phyloP scores from a whole-genome alignment of 2,113 vertebrate species.

The Ursus arctos region DNA sequence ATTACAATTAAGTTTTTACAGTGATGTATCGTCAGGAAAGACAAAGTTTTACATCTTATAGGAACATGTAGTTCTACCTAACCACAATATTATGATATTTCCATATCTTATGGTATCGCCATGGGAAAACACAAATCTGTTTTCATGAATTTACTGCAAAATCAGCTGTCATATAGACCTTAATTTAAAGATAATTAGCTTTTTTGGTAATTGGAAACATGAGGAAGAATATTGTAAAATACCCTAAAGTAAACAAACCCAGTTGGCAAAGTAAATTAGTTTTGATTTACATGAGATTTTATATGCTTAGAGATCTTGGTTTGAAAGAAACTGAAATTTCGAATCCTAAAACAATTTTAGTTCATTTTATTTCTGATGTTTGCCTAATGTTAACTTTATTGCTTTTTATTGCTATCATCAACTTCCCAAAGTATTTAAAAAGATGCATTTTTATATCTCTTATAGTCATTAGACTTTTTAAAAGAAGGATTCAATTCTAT shows the following conservation, averaged over 20 bases:
- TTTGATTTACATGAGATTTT: conserved; percentile 69
- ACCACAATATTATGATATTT: conserved; percentile 44
- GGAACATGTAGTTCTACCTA: not conserved
- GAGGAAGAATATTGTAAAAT: conserved; percentile 59
- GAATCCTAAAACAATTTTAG: conserved; percentile 48
- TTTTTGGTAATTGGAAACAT: conserved; percentile 63
- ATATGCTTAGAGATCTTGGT: conserved; percentile 12
- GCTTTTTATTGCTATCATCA: not conserved
- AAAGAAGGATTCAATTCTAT: not conserved
- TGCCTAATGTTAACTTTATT: not conserved
- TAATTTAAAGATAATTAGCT: conserved; percentile 68
- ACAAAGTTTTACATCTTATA: not conserved
- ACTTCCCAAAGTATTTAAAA: not conserved
- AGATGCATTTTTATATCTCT: not conserved
- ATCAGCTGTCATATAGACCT: conserved; percentile 51
- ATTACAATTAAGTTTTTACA: not conserved
- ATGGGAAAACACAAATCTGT: conserved; percentile 52
- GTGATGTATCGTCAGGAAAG: not conserved
- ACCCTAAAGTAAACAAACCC: conserved; percentile 65
- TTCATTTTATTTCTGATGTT: conserved; percentile 54
- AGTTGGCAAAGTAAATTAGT: conserved; percentile 63
- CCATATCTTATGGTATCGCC: not conserved
- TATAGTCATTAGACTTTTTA: not conserved
- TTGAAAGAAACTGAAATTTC: not conserved
- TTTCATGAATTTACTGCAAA: conserved; percentile 64